A percentile compares a stretch with the other conserved stretches of the same genome.
Evolutionary conservation across 1,140 invertebrate genomes (phyloP).

Genomic region (Stegodyphus mimosarum): DNA sequence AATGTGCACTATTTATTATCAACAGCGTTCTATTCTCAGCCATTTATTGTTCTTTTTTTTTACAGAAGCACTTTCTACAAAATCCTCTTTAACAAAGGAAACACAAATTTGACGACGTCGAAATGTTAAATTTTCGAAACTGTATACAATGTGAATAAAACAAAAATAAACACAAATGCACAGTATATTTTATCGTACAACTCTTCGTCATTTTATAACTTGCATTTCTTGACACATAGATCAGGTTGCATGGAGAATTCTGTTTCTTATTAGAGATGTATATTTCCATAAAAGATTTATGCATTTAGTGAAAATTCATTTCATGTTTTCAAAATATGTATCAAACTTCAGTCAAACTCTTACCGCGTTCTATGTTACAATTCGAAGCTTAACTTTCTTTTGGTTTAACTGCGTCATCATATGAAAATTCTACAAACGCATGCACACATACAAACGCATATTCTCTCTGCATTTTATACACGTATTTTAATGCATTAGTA

Average conservation of each 20-base stretch:
- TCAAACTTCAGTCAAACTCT: too few species aligned
- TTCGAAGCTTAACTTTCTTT: too few species aligned
- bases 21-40: neutral
- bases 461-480: too few species aligned
- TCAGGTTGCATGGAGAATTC: neutral
- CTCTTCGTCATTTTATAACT: neutral
- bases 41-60: neutral
- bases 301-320: too few species aligned
- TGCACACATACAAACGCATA: too few species aligned
- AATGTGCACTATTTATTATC: neutral
- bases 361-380: too few species aligned
- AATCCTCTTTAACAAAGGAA: neutral
- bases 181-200: neutral
- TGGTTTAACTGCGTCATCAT: too few species aligned
- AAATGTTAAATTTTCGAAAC: neutral
- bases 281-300: too few species aligned
- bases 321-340: too few species aligned
- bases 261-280: too few species aligned
- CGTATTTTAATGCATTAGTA: too few species aligned
- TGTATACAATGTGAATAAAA: neutral
- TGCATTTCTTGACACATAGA: neutral
- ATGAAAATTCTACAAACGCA: too few species aligned
- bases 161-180: neutral
- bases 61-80: constrained; percentile 2
- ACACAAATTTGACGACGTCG: neutral